phyloP scores from a whole-genome alignment of 2,113 vertebrate genomes.

The Sapajus apella region DNA sequence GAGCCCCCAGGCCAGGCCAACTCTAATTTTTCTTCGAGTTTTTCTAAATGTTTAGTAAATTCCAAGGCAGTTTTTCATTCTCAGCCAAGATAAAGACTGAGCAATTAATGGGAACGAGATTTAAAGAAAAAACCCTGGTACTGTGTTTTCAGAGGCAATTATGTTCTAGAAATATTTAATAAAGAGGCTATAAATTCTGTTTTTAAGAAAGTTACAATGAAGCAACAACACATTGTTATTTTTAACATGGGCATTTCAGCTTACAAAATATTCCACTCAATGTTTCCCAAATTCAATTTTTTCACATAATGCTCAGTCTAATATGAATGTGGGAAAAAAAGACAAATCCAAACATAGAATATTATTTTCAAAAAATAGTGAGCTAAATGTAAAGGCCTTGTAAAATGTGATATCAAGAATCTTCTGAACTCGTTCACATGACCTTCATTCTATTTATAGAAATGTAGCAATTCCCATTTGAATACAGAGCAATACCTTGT shows the following conservation, averaged over 20 bases:
- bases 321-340: constrained; percentile 88
- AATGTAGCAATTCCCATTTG: constrained; percentile 86
- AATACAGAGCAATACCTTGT: constrained; percentile 92
- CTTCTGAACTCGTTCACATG: constrained; percentile 87
- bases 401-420: constrained; percentile 88
- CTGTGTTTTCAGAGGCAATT: constrained; percentile 36
- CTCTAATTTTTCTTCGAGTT: background rate
- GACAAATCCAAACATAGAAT: constrained; percentile 86
- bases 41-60: background rate
- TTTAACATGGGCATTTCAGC: constrained; percentile 88
- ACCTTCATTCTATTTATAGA: constrained; percentile 88
- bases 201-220: constrained; percentile 74
- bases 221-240: constrained; percentile 84
- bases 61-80: background rate
- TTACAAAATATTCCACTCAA: constrained; percentile 83
- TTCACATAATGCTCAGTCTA: constrained; percentile 85
- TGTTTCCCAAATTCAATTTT: constrained; percentile 87
- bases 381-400: constrained; percentile 88
- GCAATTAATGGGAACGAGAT: background rate
- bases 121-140: background rate
- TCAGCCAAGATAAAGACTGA: constrained; percentile 5
- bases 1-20: too few species aligned
- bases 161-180: constrained; percentile 59
- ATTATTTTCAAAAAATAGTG: constrained; percentile 85
- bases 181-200: constrained; percentile 38